Conservation (phyloP, 2,113 vertebrate genomes). For the Salminus brasiliensis region DNA sequence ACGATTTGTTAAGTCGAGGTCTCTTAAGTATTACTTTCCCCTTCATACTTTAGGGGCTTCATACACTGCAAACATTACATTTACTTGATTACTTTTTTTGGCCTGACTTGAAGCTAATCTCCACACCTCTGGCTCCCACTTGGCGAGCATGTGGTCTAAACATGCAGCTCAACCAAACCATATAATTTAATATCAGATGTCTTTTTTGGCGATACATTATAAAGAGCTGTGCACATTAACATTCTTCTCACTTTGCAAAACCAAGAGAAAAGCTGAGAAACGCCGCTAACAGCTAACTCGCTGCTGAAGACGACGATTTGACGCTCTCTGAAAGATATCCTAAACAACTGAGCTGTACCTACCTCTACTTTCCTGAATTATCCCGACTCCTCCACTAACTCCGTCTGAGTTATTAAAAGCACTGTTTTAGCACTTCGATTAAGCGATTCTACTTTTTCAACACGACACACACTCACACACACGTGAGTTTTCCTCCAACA, state of each 20-base stretch:
- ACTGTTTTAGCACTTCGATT: not conserved
- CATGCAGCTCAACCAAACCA: not conserved
- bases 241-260: not conserved
- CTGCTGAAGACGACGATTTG: not conserved
- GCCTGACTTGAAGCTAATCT: not conserved
- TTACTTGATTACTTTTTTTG: too few relatives aligned
- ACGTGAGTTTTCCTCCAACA: slow-evolving; percentile 35
- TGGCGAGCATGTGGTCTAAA: not conserved
- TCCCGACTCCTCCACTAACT: not conserved
- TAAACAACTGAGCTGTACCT: not conserved
- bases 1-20: too few relatives aligned
- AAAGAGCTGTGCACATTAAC: too few relatives aligned
- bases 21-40: too few relatives aligned
- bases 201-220: not conserved
- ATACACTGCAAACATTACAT: too few relatives aligned
- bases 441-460: not conserved
- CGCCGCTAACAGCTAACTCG: too few relatives aligned
- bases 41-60: too few relatives aligned
- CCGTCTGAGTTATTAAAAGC: not conserved
- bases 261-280: not conserved
- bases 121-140: not conserved
- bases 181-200: not conserved
- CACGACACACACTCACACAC: slow-evolving; percentile 38
- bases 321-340: too few relatives aligned
- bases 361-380: slow-evolving; percentile 13